Conservation (phyloP, 1,140 invertebrate genomes). For the Zophobas atratus region DNA sequence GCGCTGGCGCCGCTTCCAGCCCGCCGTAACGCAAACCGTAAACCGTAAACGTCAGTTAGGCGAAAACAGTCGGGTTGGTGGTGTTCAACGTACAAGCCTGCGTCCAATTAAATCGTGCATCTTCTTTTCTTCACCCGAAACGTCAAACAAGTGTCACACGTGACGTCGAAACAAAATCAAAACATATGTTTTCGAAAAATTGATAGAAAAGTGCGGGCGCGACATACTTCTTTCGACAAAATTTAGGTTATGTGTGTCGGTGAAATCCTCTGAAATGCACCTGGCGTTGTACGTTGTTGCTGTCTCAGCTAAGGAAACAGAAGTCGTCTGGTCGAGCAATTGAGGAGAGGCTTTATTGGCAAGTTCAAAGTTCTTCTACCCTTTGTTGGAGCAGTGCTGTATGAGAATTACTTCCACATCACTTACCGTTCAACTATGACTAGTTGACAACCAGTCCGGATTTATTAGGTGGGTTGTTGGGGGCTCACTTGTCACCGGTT, state of each 20-base stretch:
- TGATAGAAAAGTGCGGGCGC: background rate
- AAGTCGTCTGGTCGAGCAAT: slow-evolving; percentile 10
- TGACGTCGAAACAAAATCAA: slow-evolving; percentile 27
- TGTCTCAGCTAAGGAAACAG: slow-evolving; percentile 17
- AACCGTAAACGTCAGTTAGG: slow-evolving; percentile 16
- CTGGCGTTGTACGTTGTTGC: slow-evolving; percentile 24
- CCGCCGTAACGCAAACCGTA: slow-evolving; percentile 30
- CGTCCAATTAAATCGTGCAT: slow-evolving; percentile 21
- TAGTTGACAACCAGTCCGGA: slow-evolving; percentile 32
- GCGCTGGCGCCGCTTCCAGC: slow-evolving; percentile 18
- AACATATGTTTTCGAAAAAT: slow-evolving; percentile 20
- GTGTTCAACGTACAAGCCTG: background rate
- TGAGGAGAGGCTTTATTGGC: slow-evolving; percentile 35
- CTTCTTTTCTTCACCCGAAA: slow-evolving; percentile 1
- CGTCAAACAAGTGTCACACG: slow-evolving; percentile 22
- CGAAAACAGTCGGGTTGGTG: slow-evolving; percentile 12
- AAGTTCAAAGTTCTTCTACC: slow-evolving; percentile 31
- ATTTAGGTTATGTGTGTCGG: slow-evolving; percentile 35
- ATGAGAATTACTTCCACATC: slow-evolving; percentile 9
- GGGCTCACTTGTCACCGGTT: slow-evolving; percentile 7
- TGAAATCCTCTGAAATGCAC: slow-evolving; percentile 34
- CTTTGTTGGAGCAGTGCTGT: background rate
- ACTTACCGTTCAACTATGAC: slow-evolving; percentile 30
- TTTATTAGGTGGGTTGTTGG: slow-evolving; percentile 32
- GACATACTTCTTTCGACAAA: slow-evolving; percentile 15